phyloP scores from a whole-genome alignment of 2,797 vertebrate genomes.

The Novumbra hubbsi region DNA sequence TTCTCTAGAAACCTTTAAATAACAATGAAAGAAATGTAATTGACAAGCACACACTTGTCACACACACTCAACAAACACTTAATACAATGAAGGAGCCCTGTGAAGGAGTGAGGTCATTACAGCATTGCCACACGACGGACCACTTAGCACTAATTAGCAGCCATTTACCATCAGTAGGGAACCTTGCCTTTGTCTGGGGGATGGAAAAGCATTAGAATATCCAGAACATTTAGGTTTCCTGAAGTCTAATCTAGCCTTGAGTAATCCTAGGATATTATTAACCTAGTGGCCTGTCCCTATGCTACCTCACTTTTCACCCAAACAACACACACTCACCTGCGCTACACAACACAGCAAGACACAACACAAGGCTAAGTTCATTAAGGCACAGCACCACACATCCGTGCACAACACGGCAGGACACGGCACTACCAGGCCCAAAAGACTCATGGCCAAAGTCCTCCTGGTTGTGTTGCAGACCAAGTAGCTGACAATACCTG shows the following conservation, averaged over 20 bases:
- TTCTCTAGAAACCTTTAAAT: too few relatives aligned
- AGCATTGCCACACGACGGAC: neutral
- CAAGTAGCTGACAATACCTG: too few relatives aligned
- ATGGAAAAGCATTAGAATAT: neutral
- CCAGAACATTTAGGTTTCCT: slow-evolving; percentile 61
- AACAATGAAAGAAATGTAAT: too few relatives aligned
- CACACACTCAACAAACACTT: too few relatives aligned
- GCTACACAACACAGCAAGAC: too few relatives aligned
- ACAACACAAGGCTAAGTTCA: too few relatives aligned
- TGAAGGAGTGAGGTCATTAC: slow-evolving; percentile 3
- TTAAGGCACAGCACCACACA: slow-evolving; percentile 20
- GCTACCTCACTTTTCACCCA: slow-evolving; percentile 58
- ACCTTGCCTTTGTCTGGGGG: neutral
- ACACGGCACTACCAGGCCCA: neutral
- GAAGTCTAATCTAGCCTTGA: slow-evolving; percentile 67
- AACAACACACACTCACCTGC: too few relatives aligned
- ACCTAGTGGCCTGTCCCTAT: slow-evolving; percentile 37
- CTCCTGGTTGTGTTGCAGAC: too few relatives aligned
- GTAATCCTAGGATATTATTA: slow-evolving; percentile 66
- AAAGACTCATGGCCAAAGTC: too few relatives aligned
- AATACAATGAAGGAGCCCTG: neutral
- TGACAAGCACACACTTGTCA: too few relatives aligned
- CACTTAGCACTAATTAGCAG: neutral
- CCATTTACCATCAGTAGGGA: neutral
- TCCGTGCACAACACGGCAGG: neutral